Evolutionary conservation across 2,113 vertebrate genomes (phyloP).

Genomic region (Tricholaema leucomelas): DNA sequence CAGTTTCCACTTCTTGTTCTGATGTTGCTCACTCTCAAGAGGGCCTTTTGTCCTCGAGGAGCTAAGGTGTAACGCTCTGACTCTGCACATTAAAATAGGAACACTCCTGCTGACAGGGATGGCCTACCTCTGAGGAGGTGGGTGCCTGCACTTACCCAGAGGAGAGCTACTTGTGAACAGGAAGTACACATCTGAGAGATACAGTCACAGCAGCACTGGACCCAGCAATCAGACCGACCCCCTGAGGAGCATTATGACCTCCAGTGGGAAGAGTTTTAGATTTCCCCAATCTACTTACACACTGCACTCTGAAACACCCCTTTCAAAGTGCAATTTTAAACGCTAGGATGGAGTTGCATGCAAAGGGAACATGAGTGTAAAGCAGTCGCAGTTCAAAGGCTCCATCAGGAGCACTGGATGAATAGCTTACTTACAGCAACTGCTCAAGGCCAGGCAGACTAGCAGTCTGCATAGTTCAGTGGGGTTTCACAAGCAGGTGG

Average conservation of each 20-base stretch:
- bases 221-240: background rate
- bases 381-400: conserved; percentile 33
- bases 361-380: background rate
- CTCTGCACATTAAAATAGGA: background rate
- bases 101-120: background rate
- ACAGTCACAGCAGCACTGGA: background rate
- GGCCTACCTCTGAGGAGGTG: background rate
- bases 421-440: conserved; percentile 27
- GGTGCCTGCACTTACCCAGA: background rate
- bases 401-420: background rate
- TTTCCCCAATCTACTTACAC: background rate
- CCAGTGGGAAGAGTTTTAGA: background rate
- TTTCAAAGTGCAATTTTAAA: conserved; percentile 4
- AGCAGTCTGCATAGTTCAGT: background rate
- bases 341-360: background rate
- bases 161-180: background rate
- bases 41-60: background rate
- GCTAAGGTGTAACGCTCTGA: background rate
- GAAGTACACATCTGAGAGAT: background rate
- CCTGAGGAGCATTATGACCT: background rate
- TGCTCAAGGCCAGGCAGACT: background rate
- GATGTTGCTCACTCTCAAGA: background rate
- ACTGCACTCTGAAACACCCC: background rate
- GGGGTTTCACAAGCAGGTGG: conserved; percentile 9
- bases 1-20: background rate